phyloP scores from a whole-genome alignment of 2,113 vertebrate genomes.

The Peromyscus polionotus region DNA sequence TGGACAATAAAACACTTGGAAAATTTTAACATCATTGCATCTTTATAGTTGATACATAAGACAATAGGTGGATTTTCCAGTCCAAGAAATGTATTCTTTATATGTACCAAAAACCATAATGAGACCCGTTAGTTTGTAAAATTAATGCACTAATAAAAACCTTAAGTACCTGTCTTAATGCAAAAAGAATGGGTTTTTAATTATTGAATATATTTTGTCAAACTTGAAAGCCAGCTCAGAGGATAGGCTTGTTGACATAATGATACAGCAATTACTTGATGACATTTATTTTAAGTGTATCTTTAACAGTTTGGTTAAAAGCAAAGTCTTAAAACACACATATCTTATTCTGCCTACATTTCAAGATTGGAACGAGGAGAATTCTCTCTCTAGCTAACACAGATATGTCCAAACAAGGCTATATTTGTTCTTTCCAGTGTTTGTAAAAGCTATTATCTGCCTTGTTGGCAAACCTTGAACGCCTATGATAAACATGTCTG shows the following conservation, averaged over 20 bases:
- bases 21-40: neutral
- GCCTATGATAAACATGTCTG: constrained; percentile 66
- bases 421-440: constrained; percentile 53
- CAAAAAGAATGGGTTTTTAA: constrained; percentile 12
- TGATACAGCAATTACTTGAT: constrained; percentile 35
- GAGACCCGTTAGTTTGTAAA: neutral
- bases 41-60: neutral
- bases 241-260: constrained; percentile 13
- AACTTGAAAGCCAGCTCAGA: neutral
- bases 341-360: constrained; percentile 52
- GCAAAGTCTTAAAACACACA: neutral
- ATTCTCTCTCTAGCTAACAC: neutral
- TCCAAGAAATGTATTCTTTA: neutral
- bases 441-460: constrained; percentile 58
- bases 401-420: constrained; percentile 58
- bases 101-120: neutral
- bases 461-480: constrained; percentile 63
- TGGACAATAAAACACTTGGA: no score
- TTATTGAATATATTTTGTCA: neutral
- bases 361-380: constrained; percentile 52
- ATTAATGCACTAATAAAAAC: neutral
- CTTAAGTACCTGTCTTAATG: neutral
- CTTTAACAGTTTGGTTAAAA: constrained; percentile 61
- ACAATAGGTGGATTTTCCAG: neutral
- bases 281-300: constrained; percentile 34